These are phyloP conservation scores for Lasioglossum vierecki DNA, from an alignment of 2,888 invertebrate genomes.

Conservation along the genomic window DNA sequence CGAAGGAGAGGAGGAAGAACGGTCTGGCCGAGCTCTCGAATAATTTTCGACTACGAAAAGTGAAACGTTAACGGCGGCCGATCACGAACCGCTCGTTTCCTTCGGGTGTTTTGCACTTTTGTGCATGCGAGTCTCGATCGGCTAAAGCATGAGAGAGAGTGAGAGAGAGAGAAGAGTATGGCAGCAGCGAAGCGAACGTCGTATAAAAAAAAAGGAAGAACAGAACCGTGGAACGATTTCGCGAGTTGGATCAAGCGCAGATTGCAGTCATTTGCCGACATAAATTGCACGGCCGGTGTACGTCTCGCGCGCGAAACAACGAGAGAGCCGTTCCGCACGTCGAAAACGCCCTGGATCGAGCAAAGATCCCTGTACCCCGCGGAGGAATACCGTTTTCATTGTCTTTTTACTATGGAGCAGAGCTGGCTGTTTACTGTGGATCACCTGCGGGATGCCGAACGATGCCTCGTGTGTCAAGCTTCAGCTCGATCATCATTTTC, in stretches of 20 bases:
- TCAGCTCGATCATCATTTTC: too few relatives aligned
- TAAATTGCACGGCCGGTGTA: conserved; percentile 71
- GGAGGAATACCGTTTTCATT: neutral
- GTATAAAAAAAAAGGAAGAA: neutral
- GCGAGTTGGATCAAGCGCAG: conserved; percentile 71
- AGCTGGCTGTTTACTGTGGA: too few relatives aligned
- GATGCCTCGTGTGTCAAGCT: too few relatives aligned
- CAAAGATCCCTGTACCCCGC: conserved; percentile 36
- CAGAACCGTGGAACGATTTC: conserved; percentile 57
- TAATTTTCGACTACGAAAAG: conserved; percentile 75
- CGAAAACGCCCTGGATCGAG: conserved; percentile 59
- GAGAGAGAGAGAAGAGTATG: neutral
- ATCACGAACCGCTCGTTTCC: conserved; percentile 74
- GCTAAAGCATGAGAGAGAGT: neutral
- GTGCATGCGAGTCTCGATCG: conserved; percentile 65
- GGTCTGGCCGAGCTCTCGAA: conserved; percentile 40
- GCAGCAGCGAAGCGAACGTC: conserved; percentile 15
- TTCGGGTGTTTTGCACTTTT: conserved; percentile 72
- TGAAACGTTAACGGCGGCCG: conserved; percentile 73
- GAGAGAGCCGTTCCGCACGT: conserved; percentile 63
- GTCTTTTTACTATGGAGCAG: neutral
- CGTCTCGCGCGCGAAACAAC: conserved; percentile 63
- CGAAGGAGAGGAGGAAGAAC: neutral
- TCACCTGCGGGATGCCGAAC: too few relatives aligned
- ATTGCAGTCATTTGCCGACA: conserved; percentile 73